Evolutionary conservation across 2,113 vertebrate species (phyloP).

Genomic region (Andinoacara biseriatus): DNA sequence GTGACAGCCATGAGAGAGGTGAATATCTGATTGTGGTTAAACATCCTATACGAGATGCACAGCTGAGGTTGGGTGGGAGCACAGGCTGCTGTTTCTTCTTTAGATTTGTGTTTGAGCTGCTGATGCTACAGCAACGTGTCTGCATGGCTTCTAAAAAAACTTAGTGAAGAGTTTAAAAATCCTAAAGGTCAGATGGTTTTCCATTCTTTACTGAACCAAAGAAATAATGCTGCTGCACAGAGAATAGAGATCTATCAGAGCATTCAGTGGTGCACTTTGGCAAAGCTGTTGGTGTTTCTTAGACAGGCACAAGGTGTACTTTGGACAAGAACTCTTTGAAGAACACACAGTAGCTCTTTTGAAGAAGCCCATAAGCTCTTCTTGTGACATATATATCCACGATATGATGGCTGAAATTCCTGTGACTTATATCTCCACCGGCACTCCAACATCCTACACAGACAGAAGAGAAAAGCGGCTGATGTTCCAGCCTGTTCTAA

Average conservation of each 20-base stretch:
- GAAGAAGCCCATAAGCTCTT: background rate
- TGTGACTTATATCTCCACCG: background rate
- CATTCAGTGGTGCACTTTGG: background rate
- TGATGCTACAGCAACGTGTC: background rate
- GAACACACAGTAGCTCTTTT: background rate
- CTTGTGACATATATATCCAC: background rate
- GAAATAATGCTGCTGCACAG: background rate
- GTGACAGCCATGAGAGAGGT: background rate
- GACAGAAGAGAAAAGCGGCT: background rate
- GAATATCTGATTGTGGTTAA: background rate
- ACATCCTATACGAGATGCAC: background rate
- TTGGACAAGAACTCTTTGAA: background rate
- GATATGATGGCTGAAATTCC: background rate
- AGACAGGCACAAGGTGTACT: background rate
- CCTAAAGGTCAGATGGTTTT: background rate
- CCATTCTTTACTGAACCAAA: background rate
- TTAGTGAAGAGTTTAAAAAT: background rate
- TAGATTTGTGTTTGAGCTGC: background rate
- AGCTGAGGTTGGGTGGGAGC: background rate
- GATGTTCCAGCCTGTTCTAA: background rate
- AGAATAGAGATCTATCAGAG: background rate
- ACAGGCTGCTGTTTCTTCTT: background rate
- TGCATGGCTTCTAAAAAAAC: background rate
- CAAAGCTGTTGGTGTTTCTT: background rate
- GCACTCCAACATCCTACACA: background rate